Evolutionary conservation across 2,888 invertebrate genomes (phyloP).

Genomic region (Sinohyriopsis cumingii): DNA sequence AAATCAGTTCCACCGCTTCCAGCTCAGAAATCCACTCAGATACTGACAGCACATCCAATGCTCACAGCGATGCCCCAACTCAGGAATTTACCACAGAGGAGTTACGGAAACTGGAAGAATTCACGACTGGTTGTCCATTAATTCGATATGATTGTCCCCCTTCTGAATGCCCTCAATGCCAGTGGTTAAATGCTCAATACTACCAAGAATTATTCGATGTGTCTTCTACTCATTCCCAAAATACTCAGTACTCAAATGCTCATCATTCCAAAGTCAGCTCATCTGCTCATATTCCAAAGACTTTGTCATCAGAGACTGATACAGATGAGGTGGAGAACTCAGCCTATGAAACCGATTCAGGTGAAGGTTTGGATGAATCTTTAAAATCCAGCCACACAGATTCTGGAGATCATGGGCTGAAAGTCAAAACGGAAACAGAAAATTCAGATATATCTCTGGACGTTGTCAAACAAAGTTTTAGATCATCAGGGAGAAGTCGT

Average conservation of each 20-base stretch:
- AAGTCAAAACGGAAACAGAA: conserved; percentile 4
- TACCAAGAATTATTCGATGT: conserved; percentile 28
- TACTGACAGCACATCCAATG: conserved; percentile 44
- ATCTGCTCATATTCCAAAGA: conserved; percentile 1
- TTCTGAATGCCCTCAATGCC: conserved; percentile 65
- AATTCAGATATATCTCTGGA: conserved; percentile 12
- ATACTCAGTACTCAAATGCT: neutral
- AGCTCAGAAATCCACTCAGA: conserved; percentile 61
- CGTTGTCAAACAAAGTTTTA: conserved; percentile 13
- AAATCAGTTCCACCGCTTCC: conserved; percentile 58
- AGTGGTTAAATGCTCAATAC: conserved; percentile 46
- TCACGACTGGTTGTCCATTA: conserved; percentile 63
- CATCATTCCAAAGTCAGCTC: conserved; percentile 9
- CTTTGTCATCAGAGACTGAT: conserved; percentile 3
- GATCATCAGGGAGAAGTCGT: conserved; percentile 18
- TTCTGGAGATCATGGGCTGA: conserved; percentile 1
- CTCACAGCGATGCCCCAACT: conserved; percentile 27
- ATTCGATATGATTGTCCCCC: conserved; percentile 64
- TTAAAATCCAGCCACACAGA: neutral
- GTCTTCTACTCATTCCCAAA: conserved; percentile 19
- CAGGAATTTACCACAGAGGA: conserved; percentile 57
- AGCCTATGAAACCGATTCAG: neutral
- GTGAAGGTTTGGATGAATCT: neutral
- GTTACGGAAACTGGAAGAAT: conserved; percentile 60
- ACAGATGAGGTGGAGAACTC: neutral